These are phyloP conservation scores for Isichthys henryi DNA, from an alignment of 2,113 vertebrate genomes.

Conservation along the genomic window DNA sequence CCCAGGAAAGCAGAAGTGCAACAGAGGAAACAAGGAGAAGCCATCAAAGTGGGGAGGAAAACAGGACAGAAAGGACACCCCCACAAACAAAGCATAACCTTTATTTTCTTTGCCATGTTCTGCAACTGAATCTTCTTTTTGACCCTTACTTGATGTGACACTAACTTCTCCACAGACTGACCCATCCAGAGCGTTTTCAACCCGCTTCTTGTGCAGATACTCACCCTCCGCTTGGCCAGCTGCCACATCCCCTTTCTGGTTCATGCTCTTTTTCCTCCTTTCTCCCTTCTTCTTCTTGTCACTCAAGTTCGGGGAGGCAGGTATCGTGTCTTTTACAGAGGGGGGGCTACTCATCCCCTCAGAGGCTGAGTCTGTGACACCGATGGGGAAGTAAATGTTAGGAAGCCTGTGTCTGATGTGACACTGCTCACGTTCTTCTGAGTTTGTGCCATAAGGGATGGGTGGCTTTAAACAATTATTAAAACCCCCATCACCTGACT, in stretches of 20 bases:
- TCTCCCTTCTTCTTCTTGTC: slow-evolving; percentile 78
- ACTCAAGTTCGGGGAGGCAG: slow-evolving; percentile 73
- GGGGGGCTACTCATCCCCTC: slow-evolving; percentile 61
- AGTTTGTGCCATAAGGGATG: neutral
- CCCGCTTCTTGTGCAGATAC: slow-evolving; percentile 11
- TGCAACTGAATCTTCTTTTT: neutral
- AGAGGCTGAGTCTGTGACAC: slow-evolving; percentile 47
- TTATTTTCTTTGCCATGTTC: neutral
- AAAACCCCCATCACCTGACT: neutral
- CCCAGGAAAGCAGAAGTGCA: slow-evolving; percentile 38
- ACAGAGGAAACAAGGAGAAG: slow-evolving; percentile 40
- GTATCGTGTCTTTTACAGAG: slow-evolving; percentile 63
- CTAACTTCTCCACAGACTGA: neutral
- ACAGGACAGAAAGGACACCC: neutral
- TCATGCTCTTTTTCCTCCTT: slow-evolving; percentile 83
- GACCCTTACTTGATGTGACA: neutral
- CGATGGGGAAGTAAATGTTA: slow-evolving; percentile 4
- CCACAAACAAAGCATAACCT: neutral
- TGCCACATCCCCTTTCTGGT: slow-evolving; percentile 79
- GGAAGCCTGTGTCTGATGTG: neutral
- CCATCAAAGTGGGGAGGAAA: slow-evolving; percentile 36
- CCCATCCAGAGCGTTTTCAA: neutral
- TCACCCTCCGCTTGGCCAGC: slow-evolving; percentile 88
- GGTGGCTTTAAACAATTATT: neutral
- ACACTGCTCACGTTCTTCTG: neutral